Evolutionary conservation across 2,113 vertebrate genomes (phyloP), one percentile per base, ranked within the genome.

Genomic region (Tyto alba): DNA sequence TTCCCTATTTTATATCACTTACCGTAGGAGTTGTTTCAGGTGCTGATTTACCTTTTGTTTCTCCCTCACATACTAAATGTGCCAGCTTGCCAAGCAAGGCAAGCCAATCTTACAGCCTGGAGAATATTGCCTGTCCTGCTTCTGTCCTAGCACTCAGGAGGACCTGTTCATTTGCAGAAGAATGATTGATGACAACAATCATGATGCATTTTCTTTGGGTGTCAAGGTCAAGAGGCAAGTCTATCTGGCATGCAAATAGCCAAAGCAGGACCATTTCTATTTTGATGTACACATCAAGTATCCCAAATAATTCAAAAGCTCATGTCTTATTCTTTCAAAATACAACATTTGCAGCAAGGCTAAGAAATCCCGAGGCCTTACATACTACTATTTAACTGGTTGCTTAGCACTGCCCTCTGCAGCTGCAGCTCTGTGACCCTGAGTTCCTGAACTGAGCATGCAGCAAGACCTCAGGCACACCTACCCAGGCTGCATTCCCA

Each of bases 141-240:
- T 57, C 57, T 57, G 36, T 79, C 77, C 85, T 38, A 64, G 48
- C 29, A 19, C 21, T 87, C 80, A 41, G 66, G n/a, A 88, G 48
- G 50, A 40, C 10, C 66, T 27, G 57, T 16, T 62, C 43, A 20
- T 68, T 82, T 72, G 25, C 66, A 89, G 60, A 86, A 66, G 41
- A 68, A 72, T 82, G 77, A 82, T 41, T 94, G 74, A 89, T 88
- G 62, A 75, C 48, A 79, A 57, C 15, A 56, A 56, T n/a, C n/a
- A n/a, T 91, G 91, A 40, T 2, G 1, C 1, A 0, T 43, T 79
- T 91, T 67, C 68, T 69, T 57, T 1, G n/a, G 72, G 79, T 81
- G 81, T 85, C 77, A 88, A 94, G 87, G 94, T 89, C 74, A 89
- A 13, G 41, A 96, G 69, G 83, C 62, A 82, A 79, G 89, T 57